Base-by-base conservation (phyloP, 2,113 vertebrate species). In the Xiphorhynchus elegans region DNA sequence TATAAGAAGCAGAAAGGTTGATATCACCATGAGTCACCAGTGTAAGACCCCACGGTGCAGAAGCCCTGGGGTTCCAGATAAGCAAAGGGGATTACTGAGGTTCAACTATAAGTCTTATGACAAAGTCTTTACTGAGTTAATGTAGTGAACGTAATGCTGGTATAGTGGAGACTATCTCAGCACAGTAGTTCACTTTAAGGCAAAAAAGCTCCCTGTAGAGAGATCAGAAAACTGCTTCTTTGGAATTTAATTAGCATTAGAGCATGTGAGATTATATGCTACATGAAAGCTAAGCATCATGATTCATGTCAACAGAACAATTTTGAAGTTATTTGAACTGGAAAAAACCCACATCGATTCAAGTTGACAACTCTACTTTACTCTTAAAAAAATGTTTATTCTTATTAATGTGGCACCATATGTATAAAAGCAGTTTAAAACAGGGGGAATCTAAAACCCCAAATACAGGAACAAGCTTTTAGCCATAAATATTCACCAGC, bases 121-220 rank as follows among this genome's bases (percentile, higher is more conserved):
- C 85, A 84, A 84, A 94, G 90, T 53, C 95, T 96, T 96, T 96
- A 94, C 95, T 91, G 96, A 97, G 95, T 95, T 96, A 96, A 97
- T 97, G 95, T 95, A 97, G 90, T 96, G 95, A 95, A 96, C 92
- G n/a, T 94, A 97, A 95, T 94, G 95, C 86, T 81, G 33, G 88
- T 60, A 90, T 93, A 97, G 96, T 86, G 64, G 87, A 81, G 83
- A 86, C 75, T 83, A 95, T 94, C 95, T 90, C 95, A 97, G 93
- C 93, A 87, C 92, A 95, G 93, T 93, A 86, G 90, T 29, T 94
- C 93, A 86, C 95, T 97, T 96, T 90, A 92, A 93, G 80, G 95
- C 90, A 96, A 95, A 93, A 75, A 94, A 96, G 92, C 92, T 96
- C 90, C 95, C 93, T 20, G 82, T 70, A 76, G 96, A 84, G 95